Conservation (phyloP, 1,140 invertebrate species). For the Bathynomus jamesi region DNA sequence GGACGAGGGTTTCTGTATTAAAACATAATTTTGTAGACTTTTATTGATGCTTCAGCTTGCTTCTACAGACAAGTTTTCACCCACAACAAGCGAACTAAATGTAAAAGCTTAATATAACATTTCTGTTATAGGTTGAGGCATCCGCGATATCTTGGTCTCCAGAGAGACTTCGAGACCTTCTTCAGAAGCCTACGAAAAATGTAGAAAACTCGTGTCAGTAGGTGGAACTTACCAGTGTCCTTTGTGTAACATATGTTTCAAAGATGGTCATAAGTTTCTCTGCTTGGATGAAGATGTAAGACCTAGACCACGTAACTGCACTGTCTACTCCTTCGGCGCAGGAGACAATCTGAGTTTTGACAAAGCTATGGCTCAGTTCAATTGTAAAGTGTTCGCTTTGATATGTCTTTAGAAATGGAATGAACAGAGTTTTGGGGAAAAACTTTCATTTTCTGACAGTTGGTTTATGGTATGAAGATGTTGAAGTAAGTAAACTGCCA, state of each 20-base stretch:
- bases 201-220: not conserved
- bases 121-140: no score
- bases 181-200: not conserved
- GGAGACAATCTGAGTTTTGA: not conserved
- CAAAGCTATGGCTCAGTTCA: not conserved
- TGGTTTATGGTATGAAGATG: not conserved
- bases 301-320: not conserved
- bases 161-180: not conserved
- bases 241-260: not conserved
- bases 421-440: not conserved
- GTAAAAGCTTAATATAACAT: no score
- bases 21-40: no score
- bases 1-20: no score
- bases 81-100: no score
- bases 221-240: not conserved
- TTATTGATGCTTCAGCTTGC: no score
- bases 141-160: not conserved
- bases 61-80: no score
- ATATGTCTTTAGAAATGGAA: not conserved
- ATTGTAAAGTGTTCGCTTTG: not conserved
- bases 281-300: not conserved
- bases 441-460: not conserved
- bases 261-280: not conserved
- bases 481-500: not conserved
- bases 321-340: not conserved